These are phyloP conservation scores for Lymantria dispar DNA, from an alignment of 2,888 invertebrate species.

Conservation along the genomic window DNA sequence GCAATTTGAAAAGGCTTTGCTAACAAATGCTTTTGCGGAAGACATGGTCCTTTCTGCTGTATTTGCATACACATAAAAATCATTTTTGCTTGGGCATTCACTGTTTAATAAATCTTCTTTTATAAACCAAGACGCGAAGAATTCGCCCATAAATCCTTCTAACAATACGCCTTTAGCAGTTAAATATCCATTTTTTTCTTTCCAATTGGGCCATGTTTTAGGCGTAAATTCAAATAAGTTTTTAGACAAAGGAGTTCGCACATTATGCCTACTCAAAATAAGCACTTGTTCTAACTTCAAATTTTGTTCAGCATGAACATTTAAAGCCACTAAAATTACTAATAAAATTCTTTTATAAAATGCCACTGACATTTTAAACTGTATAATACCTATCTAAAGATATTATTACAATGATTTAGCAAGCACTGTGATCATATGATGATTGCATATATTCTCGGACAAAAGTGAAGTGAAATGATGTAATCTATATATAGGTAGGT, in stretches of 20 bases:
- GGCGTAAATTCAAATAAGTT: slow-evolving; percentile 48
- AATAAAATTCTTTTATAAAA: slow-evolving; percentile 1
- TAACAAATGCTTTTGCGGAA: slow-evolving; percentile 60
- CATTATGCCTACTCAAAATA: slow-evolving; percentile 61
- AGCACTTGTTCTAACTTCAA: slow-evolving; percentile 45
- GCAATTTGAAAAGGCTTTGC: slow-evolving; percentile 57
- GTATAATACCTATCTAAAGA: background rate
- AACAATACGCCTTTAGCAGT: slow-evolving; percentile 57
- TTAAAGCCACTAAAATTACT: slow-evolving; percentile 5
- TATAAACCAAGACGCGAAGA: slow-evolving; percentile 48
- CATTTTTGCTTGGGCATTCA: slow-evolving; percentile 49
- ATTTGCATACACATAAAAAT: slow-evolving; percentile 64
- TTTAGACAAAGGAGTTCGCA: slow-evolving; percentile 58
- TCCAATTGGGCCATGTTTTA: slow-evolving; percentile 58
- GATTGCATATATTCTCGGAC: background rate
- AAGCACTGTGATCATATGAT: background rate
- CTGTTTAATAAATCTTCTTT: slow-evolving; percentile 40
- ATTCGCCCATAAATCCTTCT: slow-evolving; percentile 63
- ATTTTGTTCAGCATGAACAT: slow-evolving; percentile 3
- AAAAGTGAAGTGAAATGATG: slow-evolving; percentile 3
- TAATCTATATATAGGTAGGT: slow-evolving; percentile 1
- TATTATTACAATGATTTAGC: background rate
- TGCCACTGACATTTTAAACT: background rate
- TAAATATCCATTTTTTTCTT: slow-evolving; percentile 52
- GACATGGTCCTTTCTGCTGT: slow-evolving; percentile 58